Evolutionary conservation across 2,797 vertebrate genomes (phyloP).

Genomic region (Hyperoplus immaculatus): DNA sequence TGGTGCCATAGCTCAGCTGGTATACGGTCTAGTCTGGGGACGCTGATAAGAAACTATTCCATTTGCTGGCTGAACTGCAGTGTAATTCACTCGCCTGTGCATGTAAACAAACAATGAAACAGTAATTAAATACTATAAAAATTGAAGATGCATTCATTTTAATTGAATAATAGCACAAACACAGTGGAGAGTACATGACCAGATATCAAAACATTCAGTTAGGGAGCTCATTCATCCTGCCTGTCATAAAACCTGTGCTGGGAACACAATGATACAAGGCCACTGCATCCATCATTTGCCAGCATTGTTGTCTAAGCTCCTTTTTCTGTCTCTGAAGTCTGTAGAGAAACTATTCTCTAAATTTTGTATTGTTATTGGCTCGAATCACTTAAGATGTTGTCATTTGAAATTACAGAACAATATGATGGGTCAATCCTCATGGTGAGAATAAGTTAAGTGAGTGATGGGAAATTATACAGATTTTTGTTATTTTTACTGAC

Average conservation of each 20-base stretch:
- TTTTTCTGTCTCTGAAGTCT: constrained; percentile 12
- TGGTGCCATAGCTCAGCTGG: constrained; percentile 53
- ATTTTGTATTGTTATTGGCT: constrained; percentile 28
- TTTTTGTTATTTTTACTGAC: background rate
- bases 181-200: constrained; percentile 45
- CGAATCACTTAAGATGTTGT: constrained; percentile 4
- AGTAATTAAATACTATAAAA: constrained; percentile 79
- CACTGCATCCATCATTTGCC: constrained; percentile 76
- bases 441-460: background rate
- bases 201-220: constrained; percentile 64
- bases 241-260: constrained; percentile 71
- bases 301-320: constrained; percentile 41
- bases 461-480: background rate
- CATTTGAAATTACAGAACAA: background rate
- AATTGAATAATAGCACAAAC: constrained; percentile 70
- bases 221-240: constrained; percentile 71
- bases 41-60: constrained; percentile 77
- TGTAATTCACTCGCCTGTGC: constrained; percentile 77
- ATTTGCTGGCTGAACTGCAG: constrained; percentile 64
- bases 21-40: constrained; percentile 65
- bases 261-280: constrained; percentile 68
- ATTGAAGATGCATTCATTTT: constrained; percentile 68
- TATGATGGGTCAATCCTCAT: background rate
- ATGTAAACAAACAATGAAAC: constrained; percentile 77
- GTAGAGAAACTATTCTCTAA: constrained; percentile 21